Conservation (phyloP, 2,888 invertebrate species). For the Epiblema foenella region DNA sequence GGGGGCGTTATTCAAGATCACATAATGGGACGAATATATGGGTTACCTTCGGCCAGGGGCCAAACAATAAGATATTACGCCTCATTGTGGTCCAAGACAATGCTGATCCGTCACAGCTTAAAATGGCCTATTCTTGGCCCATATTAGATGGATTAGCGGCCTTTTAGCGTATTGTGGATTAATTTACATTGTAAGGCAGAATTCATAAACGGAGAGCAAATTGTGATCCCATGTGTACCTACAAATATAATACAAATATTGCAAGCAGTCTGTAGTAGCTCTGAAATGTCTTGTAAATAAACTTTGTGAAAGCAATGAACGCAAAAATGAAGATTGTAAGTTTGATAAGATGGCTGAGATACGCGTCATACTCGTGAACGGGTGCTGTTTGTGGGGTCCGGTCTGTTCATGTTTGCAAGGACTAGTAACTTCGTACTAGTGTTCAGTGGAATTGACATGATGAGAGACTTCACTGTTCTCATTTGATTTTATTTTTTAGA, state of each 20-base stretch:
- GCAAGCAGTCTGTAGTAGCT: neutral
- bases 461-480: too few relatives aligned
- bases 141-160: slow-evolving; percentile 51
- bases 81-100: slow-evolving; percentile 59
- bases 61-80: slow-evolving; percentile 66
- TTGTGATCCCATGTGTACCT: slow-evolving; percentile 6
- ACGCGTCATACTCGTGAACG: too few relatives aligned
- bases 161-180: slow-evolving; percentile 43
- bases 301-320: too few relatives aligned
- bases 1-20: slow-evolving; percentile 73
- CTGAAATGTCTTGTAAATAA: neutral
- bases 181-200: slow-evolving; percentile 39
- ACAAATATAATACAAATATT: too few relatives aligned
- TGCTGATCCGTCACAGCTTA: slow-evolving; percentile 54
- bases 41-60: slow-evolving; percentile 77
- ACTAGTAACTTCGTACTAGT: too few relatives aligned
- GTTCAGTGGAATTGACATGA: too few relatives aligned
- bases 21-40: slow-evolving; percentile 80
- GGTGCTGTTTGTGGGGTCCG: too few relatives aligned
- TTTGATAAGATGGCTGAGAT: too few relatives aligned
- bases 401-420: too few relatives aligned
- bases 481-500: too few relatives aligned
- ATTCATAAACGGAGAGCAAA: slow-evolving; percentile 18
- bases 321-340: too few relatives aligned
- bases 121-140: slow-evolving; percentile 52